Percentiles rank a stretch among this genome's conserved stretches.
These are phyloP conservation scores for Drosophila sp. DNA, from an alignment of 1,140 invertebrate genomes.

Conservation along the genomic window DNA sequence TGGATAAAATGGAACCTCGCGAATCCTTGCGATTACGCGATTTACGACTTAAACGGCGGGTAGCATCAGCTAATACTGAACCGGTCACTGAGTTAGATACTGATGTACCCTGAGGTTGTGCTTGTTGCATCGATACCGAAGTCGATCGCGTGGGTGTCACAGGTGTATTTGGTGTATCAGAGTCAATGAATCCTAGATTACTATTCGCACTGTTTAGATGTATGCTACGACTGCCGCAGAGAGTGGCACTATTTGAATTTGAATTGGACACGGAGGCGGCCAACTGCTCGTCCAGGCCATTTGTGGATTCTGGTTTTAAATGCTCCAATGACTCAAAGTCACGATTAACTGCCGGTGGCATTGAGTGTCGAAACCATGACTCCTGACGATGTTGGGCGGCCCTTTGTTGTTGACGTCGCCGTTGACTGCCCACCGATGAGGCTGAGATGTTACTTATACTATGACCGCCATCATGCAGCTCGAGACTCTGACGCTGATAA, in stretches of 20 bases:
- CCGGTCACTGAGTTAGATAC: constrained; percentile 55
- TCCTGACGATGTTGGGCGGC: constrained; percentile 65
- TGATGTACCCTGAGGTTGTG: constrained; percentile 41
- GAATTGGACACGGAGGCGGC: constrained; percentile 59
- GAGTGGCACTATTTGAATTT: constrained; percentile 41
- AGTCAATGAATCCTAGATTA: constrained; percentile 78
- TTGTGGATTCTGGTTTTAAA: constrained; percentile 51
- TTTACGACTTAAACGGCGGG: constrained; percentile 20
- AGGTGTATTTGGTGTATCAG: constrained; percentile 73
- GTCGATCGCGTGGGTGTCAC: constrained; percentile 44
- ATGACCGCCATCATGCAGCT: constrained; percentile 45
- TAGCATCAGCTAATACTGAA: constrained; percentile 46
- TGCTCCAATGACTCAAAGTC: constrained; percentile 76
- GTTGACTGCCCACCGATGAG: constrained; percentile 43
- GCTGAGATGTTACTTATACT: constrained; percentile 30
- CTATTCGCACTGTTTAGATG: constrained; percentile 79
- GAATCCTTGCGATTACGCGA: constrained; percentile 71
- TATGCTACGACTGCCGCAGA: constrained; percentile 60
- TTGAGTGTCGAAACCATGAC: constrained; percentile 77
- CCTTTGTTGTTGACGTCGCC: constrained; percentile 68
- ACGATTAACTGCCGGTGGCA: constrained; percentile 72
- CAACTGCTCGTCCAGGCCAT: constrained; percentile 71
- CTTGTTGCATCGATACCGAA: constrained; percentile 37
- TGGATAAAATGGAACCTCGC: constrained; percentile 65
- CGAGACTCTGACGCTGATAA: constrained; percentile 63